Evolutionary conservation across 2,888 invertebrate species (phyloP), one percentile per base, ranked within the genome.

Genomic region (Nephrotoma flavescens): DNA sequence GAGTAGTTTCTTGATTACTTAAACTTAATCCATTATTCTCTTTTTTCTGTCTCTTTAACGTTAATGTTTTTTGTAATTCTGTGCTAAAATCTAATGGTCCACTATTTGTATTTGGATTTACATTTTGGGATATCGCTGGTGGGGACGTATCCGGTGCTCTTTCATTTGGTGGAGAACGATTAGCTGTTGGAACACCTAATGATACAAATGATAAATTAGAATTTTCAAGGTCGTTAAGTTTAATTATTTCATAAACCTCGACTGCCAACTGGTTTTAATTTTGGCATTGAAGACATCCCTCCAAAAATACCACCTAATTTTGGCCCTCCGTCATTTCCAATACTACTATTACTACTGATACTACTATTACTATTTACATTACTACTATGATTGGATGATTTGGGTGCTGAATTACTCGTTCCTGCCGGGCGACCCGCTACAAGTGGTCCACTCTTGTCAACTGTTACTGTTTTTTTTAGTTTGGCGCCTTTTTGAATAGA

Each of bases 401-500:
- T 92, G 31, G 92, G 92, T 44, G 88, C 88, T 84, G 89, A 88
- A 86, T 87, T 87, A 42, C 86, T 87, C 19, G 86, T 86, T 87
- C 85, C 86, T 41, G 42, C 15, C 87, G 92, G 89, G 91, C 93
- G 94, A 92, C 97, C 96, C 89, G 94, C 92, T 88, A 97, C 92
- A 86, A 94, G 91, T 0, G 98, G 98, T 86, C 94, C 95, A 94
- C 98, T 98, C 92, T 97, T 96, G 91, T 98, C 98, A 89, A 96
- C 95, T n/a, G 97, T 97, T 0, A 95, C 95, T 86, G 97, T 93
- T 92, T 97, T 97, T 91, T 96, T 97, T 88, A 98, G 92, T 89
- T 94, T 94, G 86, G 95, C 92, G 87, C 97, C 98, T 91, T 95
- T 95, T 89, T 97, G 94, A 89, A 98, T 98, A 11, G 96, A 96